Conservation (phyloP, 23 tunicate species). For the Corella eumyota region DNA sequence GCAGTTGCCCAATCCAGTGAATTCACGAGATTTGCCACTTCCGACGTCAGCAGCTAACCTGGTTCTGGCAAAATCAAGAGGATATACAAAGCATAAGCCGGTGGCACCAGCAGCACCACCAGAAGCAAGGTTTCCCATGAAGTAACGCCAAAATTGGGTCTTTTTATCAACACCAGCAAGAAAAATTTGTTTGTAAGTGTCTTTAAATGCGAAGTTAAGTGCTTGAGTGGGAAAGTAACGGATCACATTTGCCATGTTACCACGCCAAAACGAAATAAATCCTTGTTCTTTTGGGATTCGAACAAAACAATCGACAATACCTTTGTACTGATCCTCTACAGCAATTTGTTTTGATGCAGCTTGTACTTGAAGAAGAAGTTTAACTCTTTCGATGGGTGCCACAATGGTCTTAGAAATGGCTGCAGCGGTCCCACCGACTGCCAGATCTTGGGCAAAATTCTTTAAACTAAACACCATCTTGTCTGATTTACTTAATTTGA, state of each 20-base stretch:
- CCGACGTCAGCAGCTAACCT: conserved; percentile 62
- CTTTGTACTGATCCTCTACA: conserved; percentile 60
- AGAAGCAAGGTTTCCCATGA: conserved; percentile 65
- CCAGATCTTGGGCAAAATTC: conserved; percentile 69
- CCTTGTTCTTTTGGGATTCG: conserved; percentile 84
- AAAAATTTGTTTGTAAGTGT: conserved; percentile 40
- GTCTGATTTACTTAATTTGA: too few relatives aligned
- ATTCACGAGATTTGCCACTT: conserved; percentile 26
- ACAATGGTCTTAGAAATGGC: conserved; percentile 77
- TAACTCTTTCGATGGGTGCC: conserved; percentile 92
- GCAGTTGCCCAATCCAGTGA: conserved; percentile 35
- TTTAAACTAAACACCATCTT: conserved; percentile 28
- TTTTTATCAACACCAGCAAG: conserved; percentile 14
- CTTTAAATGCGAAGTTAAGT: conserved; percentile 92
- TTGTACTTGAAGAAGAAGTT: conserved; percentile 87
- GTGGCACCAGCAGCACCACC: conserved; percentile 97
- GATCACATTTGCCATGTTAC: conserved; percentile 79
- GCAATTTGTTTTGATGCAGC: conserved; percentile 75
- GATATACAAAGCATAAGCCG: conserved; percentile 67
- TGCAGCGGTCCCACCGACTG: conserved; percentile 82
- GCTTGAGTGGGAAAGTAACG: conserved; percentile 81
- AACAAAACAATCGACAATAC: conserved; percentile 59
- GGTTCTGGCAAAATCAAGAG: conserved; percentile 89
- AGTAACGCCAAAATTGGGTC: conserved; percentile 37
- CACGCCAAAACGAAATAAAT: conserved; percentile 74